Evolutionary conservation across 2,797 vertebrate genomes (phyloP).

Genomic region (Hoplostethus atlanticus): DNA sequence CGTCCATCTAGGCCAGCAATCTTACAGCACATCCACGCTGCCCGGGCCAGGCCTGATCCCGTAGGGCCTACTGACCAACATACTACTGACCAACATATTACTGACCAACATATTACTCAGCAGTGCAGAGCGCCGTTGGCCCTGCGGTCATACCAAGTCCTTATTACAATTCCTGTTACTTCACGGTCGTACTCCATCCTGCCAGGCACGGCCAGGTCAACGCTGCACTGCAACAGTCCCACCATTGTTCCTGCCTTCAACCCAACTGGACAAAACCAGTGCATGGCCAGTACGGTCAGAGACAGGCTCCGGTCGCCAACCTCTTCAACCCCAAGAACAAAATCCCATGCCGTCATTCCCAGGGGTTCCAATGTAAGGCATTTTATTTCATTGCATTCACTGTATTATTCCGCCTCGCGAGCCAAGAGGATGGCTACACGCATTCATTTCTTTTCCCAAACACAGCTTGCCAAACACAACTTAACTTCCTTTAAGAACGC

Average conservation of each 20-base stretch:
- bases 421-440: too few species aligned
- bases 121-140: constrained; percentile 27
- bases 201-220: constrained; percentile 50
- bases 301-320: too few species aligned
- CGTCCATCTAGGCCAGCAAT: constrained; percentile 31
- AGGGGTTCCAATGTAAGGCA: too few species aligned
- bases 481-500: too few species aligned
- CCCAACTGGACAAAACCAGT: constrained; percentile 23
- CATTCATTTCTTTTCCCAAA: too few species aligned
- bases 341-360: too few species aligned
- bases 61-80: constrained; percentile 53
- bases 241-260: constrained; percentile 21
- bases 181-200: constrained; percentile 26
- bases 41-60: constrained; percentile 35
- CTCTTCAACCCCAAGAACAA: too few species aligned
- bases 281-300: too few species aligned
- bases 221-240: constrained; percentile 2
- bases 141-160: constrained; percentile 26
- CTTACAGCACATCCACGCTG: constrained; percentile 41
- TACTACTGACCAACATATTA: constrained; percentile 24
- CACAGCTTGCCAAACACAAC: too few species aligned
- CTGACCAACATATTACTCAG: constrained; percentile 54
- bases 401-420: too few species aligned
- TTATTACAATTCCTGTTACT: constrained; percentile 44
- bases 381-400: too few species aligned